Evolutionary conservation across 2,797 vertebrate genomes (phyloP), one percentile per base, ranked within the genome.

Genomic region (Crenichthys baileyi): DNA sequence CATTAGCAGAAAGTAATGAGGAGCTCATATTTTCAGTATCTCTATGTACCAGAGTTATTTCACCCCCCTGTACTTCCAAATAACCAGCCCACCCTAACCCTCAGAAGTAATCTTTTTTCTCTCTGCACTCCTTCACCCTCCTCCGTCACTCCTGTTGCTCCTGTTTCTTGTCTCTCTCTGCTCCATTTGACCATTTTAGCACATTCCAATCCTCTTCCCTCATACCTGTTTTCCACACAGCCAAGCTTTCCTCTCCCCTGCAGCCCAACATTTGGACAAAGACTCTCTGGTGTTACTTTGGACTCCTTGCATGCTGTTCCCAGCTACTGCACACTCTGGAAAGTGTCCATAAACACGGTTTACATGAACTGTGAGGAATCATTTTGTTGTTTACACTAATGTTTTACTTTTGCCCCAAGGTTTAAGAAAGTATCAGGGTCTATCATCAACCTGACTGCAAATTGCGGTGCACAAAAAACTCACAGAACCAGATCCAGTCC

Each of bases 161-260:
- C 79, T 78, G 16, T 79, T 85, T 60, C 76, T 74, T 65, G 73
- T 85, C 87, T 81, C 79, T 41, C 75, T 67, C 85, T 87, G 77
- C 86, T 84, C 78, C 73, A 15, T 85, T 86, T 83, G 87, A 80
- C 89, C 86, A 83, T 83, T 85, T 90, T 88, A 77, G 71, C 44
- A 68, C 94, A 96, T 96, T 96, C 96, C 95, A 71, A 91, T 93
- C 91, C 81, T 77, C 83, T 95, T 87, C 77, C 91, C 93, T 96
- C 95, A 96, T 94, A 92, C 91, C 93, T 94, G 88, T 75, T 82
- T 91, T 92, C 91, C 88, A 91, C 83, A 85, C 77, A 75, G 82
- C 73, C 80, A 76, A 84, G 48, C 84, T 87, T 85, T 81, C 72
- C 82, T 83, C 80, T 78, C 87, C 78, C 81, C 83, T 80, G 85